A percentile compares a stretch with the other conserved stretches of the same genome.
These are phyloP conservation scores for Tenthredo amoena DNA, from an alignment of 2,888 invertebrate genomes.

Conservation along the genomic window DNA sequence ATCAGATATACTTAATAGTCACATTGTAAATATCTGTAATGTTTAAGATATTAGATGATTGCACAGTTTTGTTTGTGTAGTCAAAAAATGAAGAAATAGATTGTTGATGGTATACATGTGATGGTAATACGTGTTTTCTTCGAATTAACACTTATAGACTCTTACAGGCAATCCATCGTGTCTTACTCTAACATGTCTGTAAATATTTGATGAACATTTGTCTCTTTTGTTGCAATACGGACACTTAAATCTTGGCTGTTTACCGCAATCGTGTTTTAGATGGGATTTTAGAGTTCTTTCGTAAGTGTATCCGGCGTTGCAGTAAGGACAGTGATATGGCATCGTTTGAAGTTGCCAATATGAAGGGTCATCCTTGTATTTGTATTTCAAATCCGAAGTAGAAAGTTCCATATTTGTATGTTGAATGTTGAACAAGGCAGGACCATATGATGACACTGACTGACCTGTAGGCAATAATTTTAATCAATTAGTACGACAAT, in stretches of 20 bases:
- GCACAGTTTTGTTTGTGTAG: neutral
- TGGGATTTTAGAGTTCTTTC: conserved; percentile 77
- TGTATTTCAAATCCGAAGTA: conserved; percentile 50
- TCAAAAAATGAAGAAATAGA: neutral
- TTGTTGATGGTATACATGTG: neutral
- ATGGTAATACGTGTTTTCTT: neutral
- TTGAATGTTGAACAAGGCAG: conserved; percentile 64
- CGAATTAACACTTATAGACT: conserved; percentile 66
- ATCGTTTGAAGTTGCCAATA: conserved; percentile 69
- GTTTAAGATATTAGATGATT: neutral
- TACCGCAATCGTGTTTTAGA: conserved; percentile 78
- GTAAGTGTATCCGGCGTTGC: conserved; percentile 76
- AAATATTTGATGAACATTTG: conserved; percentile 80
- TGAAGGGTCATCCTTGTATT: conserved; percentile 63
- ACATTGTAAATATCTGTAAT: neutral
- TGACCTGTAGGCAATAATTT: conserved; percentile 69
- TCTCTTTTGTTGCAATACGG: conserved; percentile 78
- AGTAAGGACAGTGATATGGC: conserved; percentile 76
- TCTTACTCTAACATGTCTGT: conserved; percentile 73
- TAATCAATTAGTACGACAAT: conserved; percentile 32
- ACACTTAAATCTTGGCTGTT: conserved; percentile 78
- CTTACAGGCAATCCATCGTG: conserved; percentile 73
- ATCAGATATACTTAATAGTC: conserved; percentile 1
- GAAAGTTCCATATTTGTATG: conserved; percentile 64
- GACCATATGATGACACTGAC: conserved; percentile 61